A percentile compares a stretch with the other conserved stretches of the same genome.
Conservation (phyloP, 2,888 invertebrate genomes). For the Biston betularia region DNA sequence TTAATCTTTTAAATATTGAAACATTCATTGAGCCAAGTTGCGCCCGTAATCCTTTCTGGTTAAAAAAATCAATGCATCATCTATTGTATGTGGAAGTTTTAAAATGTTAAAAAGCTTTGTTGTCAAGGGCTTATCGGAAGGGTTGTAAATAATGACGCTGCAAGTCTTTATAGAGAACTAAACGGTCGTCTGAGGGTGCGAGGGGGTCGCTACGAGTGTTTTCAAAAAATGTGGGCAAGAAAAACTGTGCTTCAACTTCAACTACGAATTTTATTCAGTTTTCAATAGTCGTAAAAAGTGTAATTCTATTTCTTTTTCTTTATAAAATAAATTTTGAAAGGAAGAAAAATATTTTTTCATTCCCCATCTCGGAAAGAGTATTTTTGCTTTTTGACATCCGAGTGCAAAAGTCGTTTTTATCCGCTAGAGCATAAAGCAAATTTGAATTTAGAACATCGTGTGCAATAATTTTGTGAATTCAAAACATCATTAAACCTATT, state of each 20-base stretch:
- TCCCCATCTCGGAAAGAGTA: too few relatives aligned
- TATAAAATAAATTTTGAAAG: too few relatives aligned
- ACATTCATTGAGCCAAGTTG: conserved; percentile 75
- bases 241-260: conserved; percentile 1
- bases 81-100: conserved; percentile 78
- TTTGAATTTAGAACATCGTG: too few relatives aligned
- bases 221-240: conserved; percentile 40
- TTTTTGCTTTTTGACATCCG: too few relatives aligned
- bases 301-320: too few relatives aligned
- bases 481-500: too few relatives aligned
- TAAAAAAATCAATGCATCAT: conserved; percentile 74
- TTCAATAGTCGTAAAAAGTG: too few relatives aligned
- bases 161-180: conserved; percentile 79
- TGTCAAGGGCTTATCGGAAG: conserved; percentile 80
- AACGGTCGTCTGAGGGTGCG: conserved; percentile 62
- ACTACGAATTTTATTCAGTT: too few relatives aligned
- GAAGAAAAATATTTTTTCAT: too few relatives aligned
- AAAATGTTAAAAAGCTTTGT: conserved; percentile 85
- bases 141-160: conserved; percentile 85
- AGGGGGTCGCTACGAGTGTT: conserved; percentile 40
- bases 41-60: conserved; percentile 66
- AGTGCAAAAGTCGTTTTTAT: too few relatives aligned
- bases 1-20: conserved; percentile 85
- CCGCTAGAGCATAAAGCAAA: too few relatives aligned
- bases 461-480: too few relatives aligned